These are phyloP conservation scores for Helicoverpa zea DNA, from an alignment of 1,140 invertebrate species.

Conservation along the genomic window DNA sequence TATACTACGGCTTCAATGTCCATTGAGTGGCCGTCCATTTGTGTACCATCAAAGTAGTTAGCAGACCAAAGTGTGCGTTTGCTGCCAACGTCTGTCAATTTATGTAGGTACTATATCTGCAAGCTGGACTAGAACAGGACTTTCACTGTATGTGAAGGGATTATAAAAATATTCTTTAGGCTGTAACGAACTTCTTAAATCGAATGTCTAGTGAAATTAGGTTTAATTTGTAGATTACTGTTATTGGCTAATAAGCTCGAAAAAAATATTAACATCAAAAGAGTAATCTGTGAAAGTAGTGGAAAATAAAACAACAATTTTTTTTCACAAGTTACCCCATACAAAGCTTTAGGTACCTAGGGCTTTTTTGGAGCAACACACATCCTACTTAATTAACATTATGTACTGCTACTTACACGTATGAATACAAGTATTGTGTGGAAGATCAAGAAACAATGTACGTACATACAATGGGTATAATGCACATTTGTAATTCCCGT, in stretches of 20 bases:
- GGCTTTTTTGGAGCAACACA: too few species aligned
- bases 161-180: background rate
- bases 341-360: too few species aligned
- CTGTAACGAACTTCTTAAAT: too few species aligned
- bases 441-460: slow-evolving; percentile 18
- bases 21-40: background rate
- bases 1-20: background rate
- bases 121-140: background rate
- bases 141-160: background rate
- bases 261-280: background rate
- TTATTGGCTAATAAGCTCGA: too few species aligned
- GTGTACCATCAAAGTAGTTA: slow-evolving; percentile 9
- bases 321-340: too few species aligned
- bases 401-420: background rate
- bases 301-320: background rate
- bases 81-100: background rate
- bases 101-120: background rate
- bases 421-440: background rate
- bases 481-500: slow-evolving; percentile 33
- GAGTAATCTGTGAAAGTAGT: background rate
- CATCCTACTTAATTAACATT: too few species aligned
- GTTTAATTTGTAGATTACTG: too few species aligned
- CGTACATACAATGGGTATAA: background rate
- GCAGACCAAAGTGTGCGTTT: background rate
- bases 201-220: too few species aligned